A percentile compares a stretch with the other conserved stretches of the same genome.
Evolutionary conservation across 2,797 vertebrate species (phyloP).

Genomic region (Silurus aristotelis): DNA sequence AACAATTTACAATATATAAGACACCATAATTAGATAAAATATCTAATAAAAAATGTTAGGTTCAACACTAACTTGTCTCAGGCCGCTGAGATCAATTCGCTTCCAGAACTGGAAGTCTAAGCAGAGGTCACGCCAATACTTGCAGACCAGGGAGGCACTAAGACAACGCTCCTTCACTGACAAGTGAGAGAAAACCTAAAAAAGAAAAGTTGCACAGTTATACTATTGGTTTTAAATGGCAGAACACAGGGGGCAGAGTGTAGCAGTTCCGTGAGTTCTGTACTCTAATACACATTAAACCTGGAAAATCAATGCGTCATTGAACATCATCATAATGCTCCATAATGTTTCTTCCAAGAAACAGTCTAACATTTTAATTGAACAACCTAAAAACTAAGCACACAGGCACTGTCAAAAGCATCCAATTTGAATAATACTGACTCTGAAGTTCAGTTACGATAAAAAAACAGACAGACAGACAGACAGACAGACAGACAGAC

Average conservation of each 20-base stretch:
- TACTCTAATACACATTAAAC: neutral
- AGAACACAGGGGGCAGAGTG: neutral
- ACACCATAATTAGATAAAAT: neutral
- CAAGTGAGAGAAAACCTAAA: slow-evolving; percentile 94
- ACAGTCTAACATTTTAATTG: neutral
- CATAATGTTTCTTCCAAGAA: neutral
- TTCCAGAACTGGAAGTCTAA: slow-evolving; percentile 99
- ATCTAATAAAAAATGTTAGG: neutral
- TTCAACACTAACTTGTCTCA: slow-evolving; percentile 84
- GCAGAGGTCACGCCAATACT: slow-evolving; percentile 97
- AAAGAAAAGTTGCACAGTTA: neutral
- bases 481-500: no score
- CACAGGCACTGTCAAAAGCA: neutral
- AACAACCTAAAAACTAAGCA: neutral
- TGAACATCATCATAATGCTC: neutral
- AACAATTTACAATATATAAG: neutral
- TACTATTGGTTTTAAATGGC: neutral
- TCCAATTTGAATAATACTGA: neutral
- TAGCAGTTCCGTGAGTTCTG: neutral
- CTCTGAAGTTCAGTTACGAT: neutral
- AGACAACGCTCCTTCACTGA: slow-evolving; percentile 95
- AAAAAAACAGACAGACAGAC: no score
- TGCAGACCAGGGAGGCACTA: slow-evolving; percentile 94
- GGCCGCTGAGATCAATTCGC: slow-evolving; percentile 95
- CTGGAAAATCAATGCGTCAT: neutral